Percentiles rank a stretch among this genome's conserved stretches.
Evolutionary conservation across 2,113 vertebrate species (phyloP).

Genomic region (Garra rufa): DNA sequence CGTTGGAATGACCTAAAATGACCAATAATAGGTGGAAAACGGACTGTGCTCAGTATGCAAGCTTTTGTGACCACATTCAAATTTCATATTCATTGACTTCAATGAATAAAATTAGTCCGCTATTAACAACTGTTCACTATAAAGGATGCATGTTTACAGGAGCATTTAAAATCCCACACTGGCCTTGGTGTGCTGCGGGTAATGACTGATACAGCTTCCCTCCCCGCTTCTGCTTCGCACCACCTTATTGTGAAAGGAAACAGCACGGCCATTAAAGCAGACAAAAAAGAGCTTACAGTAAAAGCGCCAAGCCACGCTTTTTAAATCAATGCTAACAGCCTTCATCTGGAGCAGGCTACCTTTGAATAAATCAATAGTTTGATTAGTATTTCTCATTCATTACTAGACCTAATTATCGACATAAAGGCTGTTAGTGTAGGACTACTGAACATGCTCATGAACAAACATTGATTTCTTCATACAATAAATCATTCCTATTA

Average conservation of each 20-base stretch:
- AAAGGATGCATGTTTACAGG: background rate
- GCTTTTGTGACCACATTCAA: background rate
- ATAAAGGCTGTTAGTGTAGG: background rate
- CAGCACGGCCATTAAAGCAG: background rate
- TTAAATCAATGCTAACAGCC: background rate
- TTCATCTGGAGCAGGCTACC: background rate
- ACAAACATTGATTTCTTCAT: background rate
- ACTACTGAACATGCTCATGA: conserved; percentile 37
- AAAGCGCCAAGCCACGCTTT: background rate
- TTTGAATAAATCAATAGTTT: background rate
- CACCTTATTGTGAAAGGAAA: background rate
- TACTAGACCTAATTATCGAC: background rate
- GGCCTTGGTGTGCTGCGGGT: background rate
- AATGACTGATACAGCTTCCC: background rate
- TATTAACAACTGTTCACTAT: background rate
- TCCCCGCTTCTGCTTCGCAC: background rate
- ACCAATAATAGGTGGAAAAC: background rate
- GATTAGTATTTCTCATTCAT: conserved; percentile 6
- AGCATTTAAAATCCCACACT: background rate
- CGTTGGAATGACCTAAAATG: background rate
- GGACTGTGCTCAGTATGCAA: background rate
- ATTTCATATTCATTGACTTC: background rate
- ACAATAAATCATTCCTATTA: background rate
- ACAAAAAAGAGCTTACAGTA: background rate
- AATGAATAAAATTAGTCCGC: background rate